Base-by-base conservation (phyloP, 64 coral and sea anemone genomes). In the Montipora foliosa region DNA sequence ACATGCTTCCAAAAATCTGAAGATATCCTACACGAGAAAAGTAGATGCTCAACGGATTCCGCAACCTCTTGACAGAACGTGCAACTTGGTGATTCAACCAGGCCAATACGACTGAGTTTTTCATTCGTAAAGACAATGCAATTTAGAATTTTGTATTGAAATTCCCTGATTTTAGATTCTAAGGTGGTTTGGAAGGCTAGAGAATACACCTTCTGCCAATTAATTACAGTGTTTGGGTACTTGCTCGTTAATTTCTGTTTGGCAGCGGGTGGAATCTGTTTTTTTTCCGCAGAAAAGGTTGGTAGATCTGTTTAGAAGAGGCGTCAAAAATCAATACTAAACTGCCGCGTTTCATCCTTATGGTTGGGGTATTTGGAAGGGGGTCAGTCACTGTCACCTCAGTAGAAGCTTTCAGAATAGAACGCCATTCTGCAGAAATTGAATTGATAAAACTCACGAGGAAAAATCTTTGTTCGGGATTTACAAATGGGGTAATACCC, bases 1-100 rank as follows among this genome's bases (percentile, higher is more conserved):
- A 76, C 74, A 14, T 47, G 74, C 46, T 76, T 76, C 74, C 74
- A 76, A 76, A 76, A 44, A 44, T 76, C 25, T 13, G 74, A 76
- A 45, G 74, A 45, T 76, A 11, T 76, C 24, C 4, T 76, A 45
- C 24, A 76, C 25, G 74, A 46, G 29, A 76, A 76, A 45, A 76
- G 74, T 76, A 76, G 8, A 45, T 76, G 74, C 74, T 76, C 25
- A 10, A 76, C 13, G 37, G 74, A 76, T 76, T 76, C 74, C 8
- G 13, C 13, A 45, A 13, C 7, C 29, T 68, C 66, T 15, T 68
- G 66, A 68, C 66, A 68, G 66, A 68, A 68, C 14, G 66, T n/a
- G 17, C 66, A 68, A 16, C 66, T 68, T 68, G 66, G 66, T 68
- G 66, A 68, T 5, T 68, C 66, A n/a, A 68, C 66, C 19, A 68